phyloP scores from a whole-genome alignment of 2,113 vertebrate species.

The Dasyurus viverrinus region DNA sequence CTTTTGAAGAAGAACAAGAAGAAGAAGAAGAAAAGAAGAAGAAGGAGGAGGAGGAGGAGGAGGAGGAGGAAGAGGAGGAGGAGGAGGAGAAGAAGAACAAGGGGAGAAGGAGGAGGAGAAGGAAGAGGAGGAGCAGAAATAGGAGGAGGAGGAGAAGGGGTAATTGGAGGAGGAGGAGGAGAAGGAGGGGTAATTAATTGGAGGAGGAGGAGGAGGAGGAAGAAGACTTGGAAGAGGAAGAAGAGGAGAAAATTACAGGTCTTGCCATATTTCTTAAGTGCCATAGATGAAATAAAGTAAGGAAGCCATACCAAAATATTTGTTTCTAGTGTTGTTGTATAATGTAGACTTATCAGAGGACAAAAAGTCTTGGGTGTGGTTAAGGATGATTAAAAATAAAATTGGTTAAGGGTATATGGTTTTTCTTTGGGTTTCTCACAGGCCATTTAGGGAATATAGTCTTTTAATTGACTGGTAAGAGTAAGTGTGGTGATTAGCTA shows the following conservation, averaged over 20 bases:
- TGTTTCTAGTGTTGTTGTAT: accelerated
- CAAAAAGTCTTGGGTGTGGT: accelerated
- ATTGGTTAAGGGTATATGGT: accelerated
- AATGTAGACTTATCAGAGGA: accelerated
- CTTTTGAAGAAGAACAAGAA: background rate
- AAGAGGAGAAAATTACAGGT: background rate
- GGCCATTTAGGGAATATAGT: background rate
- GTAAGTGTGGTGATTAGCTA: background rate
- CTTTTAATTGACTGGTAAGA: accelerated
- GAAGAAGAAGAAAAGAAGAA: too few relatives aligned
- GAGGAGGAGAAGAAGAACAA: too few relatives aligned
- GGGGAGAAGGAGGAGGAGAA: background rate
- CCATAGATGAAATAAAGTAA: accelerated
- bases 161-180: too few relatives aligned
- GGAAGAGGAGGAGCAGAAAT: background rate
- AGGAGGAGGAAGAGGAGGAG: too few relatives aligned
- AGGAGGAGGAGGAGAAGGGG: too few relatives aligned
- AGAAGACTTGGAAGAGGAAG: background rate
- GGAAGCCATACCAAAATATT: accelerated
- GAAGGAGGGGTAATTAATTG: too few relatives aligned
- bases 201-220: background rate
- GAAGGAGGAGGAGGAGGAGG: too few relatives aligned
- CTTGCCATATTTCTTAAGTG: accelerated
- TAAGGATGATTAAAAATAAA: background rate
- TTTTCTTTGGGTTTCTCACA: background rate